phyloP scores from a whole-genome alignment of 2,797 vertebrate genomes.

The Thalassophryne amazonica region DNA sequence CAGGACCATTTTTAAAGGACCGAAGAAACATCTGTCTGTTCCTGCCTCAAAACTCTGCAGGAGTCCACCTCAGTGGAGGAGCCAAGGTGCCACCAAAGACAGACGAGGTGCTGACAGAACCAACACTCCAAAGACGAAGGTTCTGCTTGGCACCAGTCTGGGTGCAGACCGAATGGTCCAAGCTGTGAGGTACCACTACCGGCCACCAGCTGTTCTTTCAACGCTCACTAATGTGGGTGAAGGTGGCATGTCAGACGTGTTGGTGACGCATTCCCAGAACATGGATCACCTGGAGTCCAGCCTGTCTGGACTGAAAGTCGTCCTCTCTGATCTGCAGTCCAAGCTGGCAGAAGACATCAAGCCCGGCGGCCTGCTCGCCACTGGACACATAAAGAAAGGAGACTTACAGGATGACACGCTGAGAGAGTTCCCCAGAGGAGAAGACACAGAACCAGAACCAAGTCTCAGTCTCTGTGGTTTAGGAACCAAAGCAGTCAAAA shows the following conservation, averaged over 20 bases:
- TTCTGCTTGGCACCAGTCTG: conserved; percentile 6
- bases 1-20: conserved; percentile 1
- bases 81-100: conserved; percentile 10
- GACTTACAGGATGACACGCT: not conserved
- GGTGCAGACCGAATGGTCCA: conserved; percentile 10
- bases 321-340: conserved; percentile 74
- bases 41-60: conserved; percentile 60
- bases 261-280: conserved; percentile 54
- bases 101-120: not conserved
- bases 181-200: not conserved
- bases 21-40: conserved; percentile 45
- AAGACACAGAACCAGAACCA: conserved; percentile 8
- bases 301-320: conserved; percentile 65
- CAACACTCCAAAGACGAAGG: not conserved
- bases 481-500: conserved; percentile 1
- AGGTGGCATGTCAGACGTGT: not conserved
- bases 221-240: not conserved
- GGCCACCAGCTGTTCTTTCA: not conserved
- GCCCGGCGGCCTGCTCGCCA: too few relatives aligned
- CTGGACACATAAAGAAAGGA: too few relatives aligned
- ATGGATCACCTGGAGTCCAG: conserved; percentile 70
- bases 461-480: not conserved
- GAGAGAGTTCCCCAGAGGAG: conserved; percentile 7
- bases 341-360: conserved; percentile 38
- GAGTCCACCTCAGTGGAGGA: conserved; percentile 66